phyloP scores from a whole-genome alignment of 2,113 vertebrate genomes.

The Odontophorus gujanensis region DNA sequence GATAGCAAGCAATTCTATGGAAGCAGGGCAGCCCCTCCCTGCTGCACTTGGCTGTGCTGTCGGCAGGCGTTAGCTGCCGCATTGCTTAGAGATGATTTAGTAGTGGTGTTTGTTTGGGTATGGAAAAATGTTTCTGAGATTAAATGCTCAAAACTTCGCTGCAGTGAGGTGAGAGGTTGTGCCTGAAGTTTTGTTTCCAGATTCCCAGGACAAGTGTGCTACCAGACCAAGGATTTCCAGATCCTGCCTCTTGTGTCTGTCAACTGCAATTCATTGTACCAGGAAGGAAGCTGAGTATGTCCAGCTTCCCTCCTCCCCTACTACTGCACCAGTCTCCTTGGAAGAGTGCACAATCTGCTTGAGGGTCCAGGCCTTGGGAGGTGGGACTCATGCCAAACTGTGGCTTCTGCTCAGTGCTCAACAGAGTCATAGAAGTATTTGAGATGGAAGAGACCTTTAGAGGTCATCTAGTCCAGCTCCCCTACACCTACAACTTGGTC shows the following conservation, averaged over 20 bases:
- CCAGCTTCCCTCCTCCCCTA: neutral
- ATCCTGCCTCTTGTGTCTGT: neutral
- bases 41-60: neutral
- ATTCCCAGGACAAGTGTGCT: neutral
- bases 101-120: neutral
- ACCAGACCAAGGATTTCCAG: neutral
- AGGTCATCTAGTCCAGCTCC: too few species aligned
- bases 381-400: neutral
- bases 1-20: neutral
- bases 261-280: accelerated
- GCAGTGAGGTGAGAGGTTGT: neutral
- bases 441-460: too few species aligned
- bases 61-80: neutral
- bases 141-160: neutral
- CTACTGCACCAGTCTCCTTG: neutral
- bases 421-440: too few species aligned
- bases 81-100: neutral
- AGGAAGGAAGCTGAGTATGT: neutral
- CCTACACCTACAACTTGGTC: too few species aligned
- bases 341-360: neutral
- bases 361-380: neutral
- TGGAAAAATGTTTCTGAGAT: neutral
- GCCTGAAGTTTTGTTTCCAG: neutral
- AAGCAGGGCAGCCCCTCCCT: neutral
- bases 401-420: neutral